These are phyloP conservation scores for Aspiorhynchus laticeps DNA, from an alignment of 2,113 vertebrate genomes.

Conservation along the genomic window DNA sequence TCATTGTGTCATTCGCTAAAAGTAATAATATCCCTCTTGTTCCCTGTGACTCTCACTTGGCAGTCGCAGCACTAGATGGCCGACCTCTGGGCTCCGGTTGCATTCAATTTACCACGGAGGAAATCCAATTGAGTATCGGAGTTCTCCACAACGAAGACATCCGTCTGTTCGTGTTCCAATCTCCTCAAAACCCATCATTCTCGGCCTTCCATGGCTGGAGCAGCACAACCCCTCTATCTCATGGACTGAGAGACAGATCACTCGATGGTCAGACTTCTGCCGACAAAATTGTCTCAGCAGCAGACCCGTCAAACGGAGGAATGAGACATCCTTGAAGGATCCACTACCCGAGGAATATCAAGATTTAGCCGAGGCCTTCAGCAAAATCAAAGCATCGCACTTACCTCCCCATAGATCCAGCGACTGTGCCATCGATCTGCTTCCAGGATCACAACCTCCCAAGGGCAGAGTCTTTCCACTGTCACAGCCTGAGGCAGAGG, in stretches of 20 bases:
- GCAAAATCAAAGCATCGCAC: too few species aligned
- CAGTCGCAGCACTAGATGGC: not conserved
- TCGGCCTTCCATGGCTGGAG: not conserved
- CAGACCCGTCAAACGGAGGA: too few species aligned
- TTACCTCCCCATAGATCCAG: too few species aligned
- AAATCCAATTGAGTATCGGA: not conserved
- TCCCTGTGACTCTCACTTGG: not conserved
- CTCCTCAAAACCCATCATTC: not conserved
- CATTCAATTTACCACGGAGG: not conserved
- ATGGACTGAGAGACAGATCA: too few species aligned
- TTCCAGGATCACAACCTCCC: too few species aligned
- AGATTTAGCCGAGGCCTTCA: too few species aligned
- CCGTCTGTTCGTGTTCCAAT: not conserved
- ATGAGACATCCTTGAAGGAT: too few species aligned
- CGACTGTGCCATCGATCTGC: too few species aligned
- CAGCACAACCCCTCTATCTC: too few species aligned
- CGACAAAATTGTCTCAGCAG: accelerated
- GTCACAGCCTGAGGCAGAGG: not conserved
- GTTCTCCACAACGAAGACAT: not conserved
- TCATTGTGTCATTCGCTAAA: not conserved
- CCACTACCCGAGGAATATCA: too few species aligned
- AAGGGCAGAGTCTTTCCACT: not conserved
- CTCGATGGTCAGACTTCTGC: too few species aligned
- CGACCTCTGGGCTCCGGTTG: not conserved
- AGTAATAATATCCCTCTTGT: not conserved